Conservation (phyloP, 2,888 invertebrate genomes). For the Eupithecia inturbata region DNA sequence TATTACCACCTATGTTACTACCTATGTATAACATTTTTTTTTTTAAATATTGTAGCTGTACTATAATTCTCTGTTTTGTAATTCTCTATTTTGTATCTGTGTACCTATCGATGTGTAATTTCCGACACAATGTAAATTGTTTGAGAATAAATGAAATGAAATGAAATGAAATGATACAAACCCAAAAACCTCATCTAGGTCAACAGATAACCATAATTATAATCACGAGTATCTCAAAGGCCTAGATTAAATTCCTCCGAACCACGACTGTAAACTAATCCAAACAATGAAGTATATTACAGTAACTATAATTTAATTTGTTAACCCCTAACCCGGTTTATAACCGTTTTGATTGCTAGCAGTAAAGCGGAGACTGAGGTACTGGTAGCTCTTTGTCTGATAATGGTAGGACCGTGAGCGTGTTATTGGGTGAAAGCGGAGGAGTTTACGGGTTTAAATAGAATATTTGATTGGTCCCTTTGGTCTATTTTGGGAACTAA, state of each 20-base stretch:
- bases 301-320: slow-evolving; percentile 55
- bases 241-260: slow-evolving; percentile 29
- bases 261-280: slow-evolving; percentile 40
- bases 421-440: slow-evolving; percentile 14
- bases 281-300: slow-evolving; percentile 42
- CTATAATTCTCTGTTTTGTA: too few species aligned
- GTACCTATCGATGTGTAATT: too few species aligned
- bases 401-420: slow-evolving; percentile 13
- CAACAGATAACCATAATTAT: slow-evolving; percentile 1
- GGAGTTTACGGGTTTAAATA: not conserved
- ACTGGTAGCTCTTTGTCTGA: slow-evolving; percentile 17
- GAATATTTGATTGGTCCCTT: not conserved
- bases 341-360: slow-evolving; percentile 49
- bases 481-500: not conserved
- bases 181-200: not conserved
- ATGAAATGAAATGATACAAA: too few species aligned
- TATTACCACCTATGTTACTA: too few species aligned
- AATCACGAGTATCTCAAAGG: slow-evolving; percentile 5
- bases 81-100: too few species aligned
- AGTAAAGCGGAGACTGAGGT: slow-evolving; percentile 30
- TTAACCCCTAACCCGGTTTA: slow-evolving; percentile 51
- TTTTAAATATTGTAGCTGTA: too few species aligned
- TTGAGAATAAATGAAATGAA: too few species aligned
- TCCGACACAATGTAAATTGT: too few species aligned
- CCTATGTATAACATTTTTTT: too few species aligned